A percentile compares a stretch with the other conserved stretches of the same genome.
phyloP scores from a whole-genome alignment of 2,888 invertebrate species.

The Holacanthella duospinosa region DNA sequence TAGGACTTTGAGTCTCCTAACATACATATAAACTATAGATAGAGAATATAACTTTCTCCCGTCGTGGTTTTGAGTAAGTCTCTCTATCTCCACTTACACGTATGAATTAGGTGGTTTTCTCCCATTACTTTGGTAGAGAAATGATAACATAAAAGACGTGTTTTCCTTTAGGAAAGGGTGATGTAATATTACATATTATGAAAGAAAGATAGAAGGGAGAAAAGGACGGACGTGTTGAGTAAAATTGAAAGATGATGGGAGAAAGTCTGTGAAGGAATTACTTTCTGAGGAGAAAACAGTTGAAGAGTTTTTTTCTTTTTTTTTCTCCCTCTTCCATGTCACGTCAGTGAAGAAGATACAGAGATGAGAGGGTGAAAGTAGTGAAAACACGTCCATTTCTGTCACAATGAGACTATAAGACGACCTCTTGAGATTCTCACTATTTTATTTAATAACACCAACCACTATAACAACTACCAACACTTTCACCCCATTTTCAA shows the following conservation, averaged over 20 bases:
- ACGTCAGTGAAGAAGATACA: background rate
- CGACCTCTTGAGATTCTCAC: conserved; percentile 5
- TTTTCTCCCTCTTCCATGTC: background rate
- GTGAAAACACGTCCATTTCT: conserved; percentile 9
- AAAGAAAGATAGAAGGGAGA: background rate
- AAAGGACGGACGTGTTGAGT: background rate
- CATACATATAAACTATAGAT: background rate
- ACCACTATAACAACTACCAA: background rate
- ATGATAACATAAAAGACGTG: conserved; percentile 3
- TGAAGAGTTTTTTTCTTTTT: background rate
- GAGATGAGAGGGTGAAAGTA: background rate
- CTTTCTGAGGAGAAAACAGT: background rate
- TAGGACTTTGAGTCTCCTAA: background rate
- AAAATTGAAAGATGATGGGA: conserved; percentile 5
- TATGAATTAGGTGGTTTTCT: background rate
- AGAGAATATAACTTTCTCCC: background rate
- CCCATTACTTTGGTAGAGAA: background rate
- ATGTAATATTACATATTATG: background rate
- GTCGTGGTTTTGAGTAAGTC: background rate
- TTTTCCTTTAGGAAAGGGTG: background rate
- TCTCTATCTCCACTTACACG: background rate
- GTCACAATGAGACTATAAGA: conserved; percentile 7
- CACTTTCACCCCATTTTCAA: background rate
- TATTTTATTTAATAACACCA: conserved; percentile 5
- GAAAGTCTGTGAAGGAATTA: background rate